Base-by-base conservation (phyloP, 2,113 vertebrate species). In the Thunnus maccoyii region DNA sequence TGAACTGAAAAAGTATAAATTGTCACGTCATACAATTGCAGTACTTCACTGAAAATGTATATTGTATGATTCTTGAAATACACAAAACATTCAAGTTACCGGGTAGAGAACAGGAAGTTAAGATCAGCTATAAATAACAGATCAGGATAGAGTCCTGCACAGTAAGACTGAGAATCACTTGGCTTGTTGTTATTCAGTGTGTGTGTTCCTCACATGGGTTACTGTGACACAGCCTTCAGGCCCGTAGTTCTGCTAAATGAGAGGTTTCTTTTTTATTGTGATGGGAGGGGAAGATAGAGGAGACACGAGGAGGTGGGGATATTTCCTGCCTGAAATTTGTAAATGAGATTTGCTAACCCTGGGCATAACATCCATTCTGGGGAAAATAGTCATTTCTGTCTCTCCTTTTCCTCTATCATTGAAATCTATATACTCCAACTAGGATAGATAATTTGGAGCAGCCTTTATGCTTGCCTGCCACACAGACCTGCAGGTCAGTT, bases 311-410 rank as follows among this genome's bases (percentile, higher is more conserved):
- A 78, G 72, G 57, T 70, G 76, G 61, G 65, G 15, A 70, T 50
- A 70, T 88, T 86, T 86, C 55, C 56, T 27, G 47, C 13, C 69
- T 80, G 81, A 82, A 85, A 83, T 82, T 76, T 85, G 77, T 85
- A 91, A 91, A 92, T 91, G 87, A 87, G 88, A 91, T 90, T 87
- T 84, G 72, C 77, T 78, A 83, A 91, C 86, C 88, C 61, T 78
- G 63, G 83, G 84, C 86, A 64, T 16, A 25, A 77, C 78, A 86
- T 80, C 72, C 73, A 76, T 72, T 78, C 44, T 52, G 44, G 66
- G 66, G 66, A 73, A 78, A 84, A 72, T 63, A 71, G 60, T 75
- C 7, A 76, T 86, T 84, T 84, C 68, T 46, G 25, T 60, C 55
- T 78, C 63, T 83, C 30, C 18, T 67, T 75, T 56, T 51, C n/a